Conservation (phyloP, 2,113 vertebrate species). For the Heteronetta atricapilla region DNA sequence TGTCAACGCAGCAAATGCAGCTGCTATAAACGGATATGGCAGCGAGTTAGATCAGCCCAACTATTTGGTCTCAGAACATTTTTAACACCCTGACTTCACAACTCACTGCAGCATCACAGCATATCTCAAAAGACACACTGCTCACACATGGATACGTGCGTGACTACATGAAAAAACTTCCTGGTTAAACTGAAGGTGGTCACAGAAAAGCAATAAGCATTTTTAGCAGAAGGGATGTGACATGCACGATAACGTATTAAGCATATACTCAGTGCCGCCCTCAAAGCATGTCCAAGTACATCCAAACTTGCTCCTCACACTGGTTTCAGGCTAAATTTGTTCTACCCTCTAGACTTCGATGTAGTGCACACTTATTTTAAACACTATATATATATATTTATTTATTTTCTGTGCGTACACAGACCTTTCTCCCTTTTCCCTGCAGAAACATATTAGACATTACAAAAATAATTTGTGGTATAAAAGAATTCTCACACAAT, state of each 20-base stretch:
- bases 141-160: background rate
- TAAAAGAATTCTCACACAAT: conserved; percentile 75
- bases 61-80: conserved; percentile 41
- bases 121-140: background rate
- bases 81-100: conserved; percentile 40
- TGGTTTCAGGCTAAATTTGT: conserved; percentile 40
- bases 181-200: background rate
- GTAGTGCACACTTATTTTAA: conserved; percentile 61
- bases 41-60: background rate
- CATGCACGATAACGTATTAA: conserved; percentile 14
- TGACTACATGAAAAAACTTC: background rate
- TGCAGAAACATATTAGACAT: conserved; percentile 68
- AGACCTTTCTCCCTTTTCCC: conserved; percentile 62
- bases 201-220: conserved; percentile 4
- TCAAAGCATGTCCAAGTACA: conserved; percentile 32
- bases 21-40: background rate
- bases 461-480: conserved; percentile 85
- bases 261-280: background rate
- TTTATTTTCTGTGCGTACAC: conserved; percentile 50
- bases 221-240: conserved; percentile 36
- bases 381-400: conserved; percentile 34
- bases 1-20: conserved; percentile 40
- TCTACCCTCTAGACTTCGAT: conserved; percentile 44
- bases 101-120: conserved; percentile 22
- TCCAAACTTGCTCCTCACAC: conserved; percentile 48